A percentile compares a stretch with the other conserved stretches of the same genome.
These are phyloP conservation scores for Agrenia bidenticulata DNA, from an alignment of 2,888 invertebrate genomes.

Conservation along the genomic window DNA sequence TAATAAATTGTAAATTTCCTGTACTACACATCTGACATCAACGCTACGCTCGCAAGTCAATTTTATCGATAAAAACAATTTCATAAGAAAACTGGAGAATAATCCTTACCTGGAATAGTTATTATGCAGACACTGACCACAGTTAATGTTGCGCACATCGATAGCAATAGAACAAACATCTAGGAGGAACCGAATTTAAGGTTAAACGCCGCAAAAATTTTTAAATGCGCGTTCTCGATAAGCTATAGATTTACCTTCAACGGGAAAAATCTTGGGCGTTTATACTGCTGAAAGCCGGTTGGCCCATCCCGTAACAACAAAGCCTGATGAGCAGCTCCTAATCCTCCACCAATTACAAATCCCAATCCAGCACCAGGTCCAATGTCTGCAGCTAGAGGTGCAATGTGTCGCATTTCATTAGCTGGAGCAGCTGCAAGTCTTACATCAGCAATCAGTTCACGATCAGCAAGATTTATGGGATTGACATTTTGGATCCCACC, in stretches of 20 bases:
- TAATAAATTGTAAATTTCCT: not conserved
- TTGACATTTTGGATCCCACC: not conserved
- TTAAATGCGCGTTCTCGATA: too few species aligned
- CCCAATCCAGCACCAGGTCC: conserved; percentile 48
- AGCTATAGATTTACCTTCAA: conserved; percentile 55
- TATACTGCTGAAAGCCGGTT: conserved; percentile 85
- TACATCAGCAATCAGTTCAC: not conserved
- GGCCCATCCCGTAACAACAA: conserved; percentile 79
- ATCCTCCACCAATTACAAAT: conserved; percentile 55
- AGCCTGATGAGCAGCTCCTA: conserved; percentile 85
- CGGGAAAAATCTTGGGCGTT: conserved; percentile 79
- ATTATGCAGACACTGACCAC: conserved; percentile 79
- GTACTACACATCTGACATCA: not conserved
- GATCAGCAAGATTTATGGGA: not conserved
- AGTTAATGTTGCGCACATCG: conserved; percentile 82
- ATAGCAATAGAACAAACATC: conserved; percentile 64
- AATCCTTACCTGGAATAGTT: conserved; percentile 77
- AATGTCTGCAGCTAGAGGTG: conserved; percentile 20
- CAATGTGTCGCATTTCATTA: not conserved
- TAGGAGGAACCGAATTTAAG: too few species aligned
- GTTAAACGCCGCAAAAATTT: too few species aligned
- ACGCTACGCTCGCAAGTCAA: not conserved
- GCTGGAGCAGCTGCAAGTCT: not conserved
- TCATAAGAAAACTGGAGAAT: too few species aligned
- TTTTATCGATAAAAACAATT: not conserved